phyloP scores from a whole-genome alignment of 1,140 invertebrate genomes.

The Ooceraea biroi region DNA sequence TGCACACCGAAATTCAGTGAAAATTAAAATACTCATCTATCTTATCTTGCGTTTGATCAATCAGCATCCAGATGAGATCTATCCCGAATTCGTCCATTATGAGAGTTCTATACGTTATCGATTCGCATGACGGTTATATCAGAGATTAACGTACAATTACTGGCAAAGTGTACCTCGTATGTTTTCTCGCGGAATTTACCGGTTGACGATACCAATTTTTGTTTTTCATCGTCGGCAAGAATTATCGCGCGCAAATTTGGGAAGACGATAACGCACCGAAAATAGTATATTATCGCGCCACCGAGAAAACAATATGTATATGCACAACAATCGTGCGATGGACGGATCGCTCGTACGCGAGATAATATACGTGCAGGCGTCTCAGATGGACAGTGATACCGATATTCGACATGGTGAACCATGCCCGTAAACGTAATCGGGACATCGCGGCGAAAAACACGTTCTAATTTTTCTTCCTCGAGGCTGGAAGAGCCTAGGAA shows the following conservation, averaged over 20 bases:
- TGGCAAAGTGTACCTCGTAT: not conserved
- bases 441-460: not conserved
- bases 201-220: slow-evolving; percentile 3
- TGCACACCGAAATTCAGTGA: not conserved
- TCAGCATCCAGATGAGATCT: not conserved
- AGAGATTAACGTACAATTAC: slow-evolving; percentile 9
- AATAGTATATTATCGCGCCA: slow-evolving; percentile 23
- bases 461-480: not conserved
- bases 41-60: slow-evolving; percentile 1
- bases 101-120: not conserved
- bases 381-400: slow-evolving; percentile 10
- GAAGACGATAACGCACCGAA: slow-evolving; percentile 12
- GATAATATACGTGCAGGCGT: not conserved
- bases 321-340: not conserved
- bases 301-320: slow-evolving; percentile 21
- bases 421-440: not conserved
- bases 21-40: not conserved
- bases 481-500: not conserved
- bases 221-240: not conserved
- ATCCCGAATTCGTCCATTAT: slow-evolving; percentile 12
- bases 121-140: not conserved
- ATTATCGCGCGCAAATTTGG: not conserved
- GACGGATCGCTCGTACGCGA: not conserved
- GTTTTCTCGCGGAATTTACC: not conserved
- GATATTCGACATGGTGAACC: not conserved